phyloP scores from a whole-genome alignment of 2,797 vertebrate genomes.

The Eulemur coronatus region DNA sequence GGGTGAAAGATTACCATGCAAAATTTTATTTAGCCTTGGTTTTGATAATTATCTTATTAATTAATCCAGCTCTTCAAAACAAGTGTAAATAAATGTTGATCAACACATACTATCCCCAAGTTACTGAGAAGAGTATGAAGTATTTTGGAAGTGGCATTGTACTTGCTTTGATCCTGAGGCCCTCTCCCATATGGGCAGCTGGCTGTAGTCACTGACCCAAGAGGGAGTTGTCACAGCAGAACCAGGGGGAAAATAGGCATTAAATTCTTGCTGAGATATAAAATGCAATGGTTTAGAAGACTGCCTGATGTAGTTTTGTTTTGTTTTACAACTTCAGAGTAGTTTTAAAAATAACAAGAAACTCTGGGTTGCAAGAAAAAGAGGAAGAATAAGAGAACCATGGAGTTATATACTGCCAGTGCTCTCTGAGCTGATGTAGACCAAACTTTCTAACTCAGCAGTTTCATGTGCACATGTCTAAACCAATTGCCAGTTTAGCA shows the following conservation, averaged over 20 bases:
- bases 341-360: conserved; percentile 37
- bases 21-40: neutral
- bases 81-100: neutral
- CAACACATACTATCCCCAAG: neutral
- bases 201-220: neutral
- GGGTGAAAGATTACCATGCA: neutral
- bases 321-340: neutral
- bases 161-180: neutral
- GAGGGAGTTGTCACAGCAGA: neutral
- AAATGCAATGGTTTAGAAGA: conserved; percentile 6
- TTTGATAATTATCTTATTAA: conserved; percentile 19
- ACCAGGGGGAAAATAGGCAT: neutral
- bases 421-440: neutral
- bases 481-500: neutral
- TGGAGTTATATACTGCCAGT: neutral
- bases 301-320: neutral
- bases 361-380: neutral
- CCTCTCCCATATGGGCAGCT: neutral
- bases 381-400: neutral
- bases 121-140: neutral
- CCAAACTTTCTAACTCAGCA: neutral
- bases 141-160: neutral
- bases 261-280: neutral
- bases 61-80: conserved; percentile 3
- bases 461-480: neutral